Evolutionary conservation across 2,113 vertebrate genomes (phyloP).

Genomic region (Todiramphus chloris): DNA sequence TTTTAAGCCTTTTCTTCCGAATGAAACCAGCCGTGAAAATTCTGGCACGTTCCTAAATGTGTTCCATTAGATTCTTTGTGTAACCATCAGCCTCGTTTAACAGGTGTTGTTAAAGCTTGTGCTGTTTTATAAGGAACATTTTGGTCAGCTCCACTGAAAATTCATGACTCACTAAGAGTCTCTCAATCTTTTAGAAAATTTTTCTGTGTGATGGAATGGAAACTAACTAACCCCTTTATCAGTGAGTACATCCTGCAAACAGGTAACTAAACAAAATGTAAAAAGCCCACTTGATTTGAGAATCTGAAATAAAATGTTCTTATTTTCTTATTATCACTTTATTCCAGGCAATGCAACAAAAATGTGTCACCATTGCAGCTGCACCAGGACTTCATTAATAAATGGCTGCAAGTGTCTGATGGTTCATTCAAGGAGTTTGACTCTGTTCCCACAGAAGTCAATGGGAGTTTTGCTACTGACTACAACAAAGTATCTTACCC

Average conservation of each 20-base stretch:
- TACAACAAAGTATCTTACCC: neutral
- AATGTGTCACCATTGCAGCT: slow-evolving; percentile 17
- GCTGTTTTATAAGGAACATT: neutral
- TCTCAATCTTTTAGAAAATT: neutral
- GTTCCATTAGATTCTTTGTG: neutral
- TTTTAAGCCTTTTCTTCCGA: neutral
- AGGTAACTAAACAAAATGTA: neutral
- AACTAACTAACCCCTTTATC: neutral
- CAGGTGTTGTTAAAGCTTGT: neutral
- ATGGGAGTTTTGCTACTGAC: neutral
- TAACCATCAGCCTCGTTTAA: neutral
- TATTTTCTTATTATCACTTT: slow-evolving; percentile 19
- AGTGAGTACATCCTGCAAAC: neutral
- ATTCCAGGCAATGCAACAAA: slow-evolving; percentile 21
- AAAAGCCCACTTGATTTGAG: neutral
- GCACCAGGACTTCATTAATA: neutral
- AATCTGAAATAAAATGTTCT: neutral
- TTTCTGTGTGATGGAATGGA: neutral
- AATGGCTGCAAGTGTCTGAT: neutral
- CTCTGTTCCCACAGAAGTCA: neutral
- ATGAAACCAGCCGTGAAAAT: neutral
- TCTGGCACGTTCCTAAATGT: neutral
- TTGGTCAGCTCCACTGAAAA: neutral
- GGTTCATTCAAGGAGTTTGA: neutral
- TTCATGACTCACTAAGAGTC: neutral